These are phyloP conservation scores for Cynoglossus semilaevis DNA, from an alignment of 2,113 vertebrate species.

Conservation along the genomic window DNA sequence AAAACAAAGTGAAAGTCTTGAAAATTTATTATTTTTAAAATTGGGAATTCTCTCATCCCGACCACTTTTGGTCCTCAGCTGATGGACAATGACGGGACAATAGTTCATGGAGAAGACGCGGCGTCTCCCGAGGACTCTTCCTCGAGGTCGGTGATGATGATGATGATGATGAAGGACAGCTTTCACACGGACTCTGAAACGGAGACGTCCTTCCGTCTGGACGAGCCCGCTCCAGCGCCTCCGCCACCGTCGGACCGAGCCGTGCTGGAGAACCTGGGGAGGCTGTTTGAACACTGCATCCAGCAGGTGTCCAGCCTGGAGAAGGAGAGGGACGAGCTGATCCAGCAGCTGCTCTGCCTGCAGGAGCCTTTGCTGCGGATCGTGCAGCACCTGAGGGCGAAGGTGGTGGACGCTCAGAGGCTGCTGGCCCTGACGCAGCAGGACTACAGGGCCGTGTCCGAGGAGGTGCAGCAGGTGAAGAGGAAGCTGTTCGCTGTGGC, in stretches of 20 bases:
- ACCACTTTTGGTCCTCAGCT: background rate
- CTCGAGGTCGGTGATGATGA: slow-evolving; percentile 4
- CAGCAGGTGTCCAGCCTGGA: slow-evolving; percentile 81
- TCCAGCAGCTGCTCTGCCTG: slow-evolving; percentile 77
- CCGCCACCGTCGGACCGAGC: background rate
- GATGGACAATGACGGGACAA: slow-evolving; percentile 42
- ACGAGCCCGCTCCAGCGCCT: background rate
- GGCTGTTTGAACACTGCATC: slow-evolving; percentile 72
- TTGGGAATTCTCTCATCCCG: slow-evolving; percentile 7
- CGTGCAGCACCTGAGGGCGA: slow-evolving; percentile 77
- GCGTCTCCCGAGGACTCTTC: slow-evolving; percentile 13
- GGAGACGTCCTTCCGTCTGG: background rate
- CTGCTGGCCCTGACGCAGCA: slow-evolving; percentile 79
- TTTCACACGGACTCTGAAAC: slow-evolving; percentile 11
- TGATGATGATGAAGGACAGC: background rate
- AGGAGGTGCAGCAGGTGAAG: slow-evolving; percentile 82
- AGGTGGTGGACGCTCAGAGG: slow-evolving; percentile 73
- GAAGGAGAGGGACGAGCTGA: slow-evolving; percentile 77
- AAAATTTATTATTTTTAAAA: slow-evolving; percentile 4
- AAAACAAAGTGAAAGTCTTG: background rate
- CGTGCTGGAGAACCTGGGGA: slow-evolving; percentile 41
- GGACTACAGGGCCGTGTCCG: slow-evolving; percentile 76
- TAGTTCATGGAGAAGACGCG: slow-evolving; percentile 2
- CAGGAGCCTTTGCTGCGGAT: slow-evolving; percentile 81
- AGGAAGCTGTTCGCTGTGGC: slow-evolving; percentile 83